A percentile compares a stretch with the other conserved stretches of the same genome.
These are phyloP conservation scores for Spilogale gracilis DNA, from an alignment of 2,113 vertebrate genomes.

Conservation along the genomic window DNA sequence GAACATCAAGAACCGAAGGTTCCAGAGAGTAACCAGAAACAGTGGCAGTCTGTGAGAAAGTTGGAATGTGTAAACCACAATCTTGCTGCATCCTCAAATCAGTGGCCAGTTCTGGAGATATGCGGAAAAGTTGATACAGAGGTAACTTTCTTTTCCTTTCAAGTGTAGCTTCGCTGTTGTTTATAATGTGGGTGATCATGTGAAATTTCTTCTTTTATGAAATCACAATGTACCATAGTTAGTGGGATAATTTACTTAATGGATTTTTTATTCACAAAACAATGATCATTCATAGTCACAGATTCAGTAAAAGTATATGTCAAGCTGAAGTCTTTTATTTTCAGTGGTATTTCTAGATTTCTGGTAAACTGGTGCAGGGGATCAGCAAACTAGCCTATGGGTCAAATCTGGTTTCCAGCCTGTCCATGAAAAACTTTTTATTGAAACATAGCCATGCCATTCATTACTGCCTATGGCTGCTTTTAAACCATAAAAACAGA, in stretches of 20 bases:
- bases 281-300: not conserved
- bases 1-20: slow-evolving; percentile 73
- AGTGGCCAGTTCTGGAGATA: slow-evolving; percentile 75
- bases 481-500: not conserved
- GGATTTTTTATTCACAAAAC: not conserved
- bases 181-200: not conserved
- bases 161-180: not conserved
- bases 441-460: not conserved
- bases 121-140: slow-evolving; percentile 74
- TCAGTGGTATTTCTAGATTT: not conserved
- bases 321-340: not conserved
- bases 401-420: not conserved
- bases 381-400: not conserved
- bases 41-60: slow-evolving; percentile 73
- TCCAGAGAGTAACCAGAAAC: slow-evolving; percentile 79
- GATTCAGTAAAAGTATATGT: not conserved
- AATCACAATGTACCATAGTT: not conserved
- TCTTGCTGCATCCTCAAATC: slow-evolving; percentile 60
- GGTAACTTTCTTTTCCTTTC: slow-evolving; percentile 77
- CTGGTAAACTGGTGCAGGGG: not conserved
- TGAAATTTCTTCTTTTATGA: slow-evolving; percentile 37
- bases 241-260: slow-evolving; percentile 26
- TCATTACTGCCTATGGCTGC: not conserved
- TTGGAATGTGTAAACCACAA: slow-evolving; percentile 76
- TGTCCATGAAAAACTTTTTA: not conserved